These are phyloP conservation scores for Cantharis flavilabris DNA, from an alignment of 2,888 invertebrate species.

Conservation along the genomic window DNA sequence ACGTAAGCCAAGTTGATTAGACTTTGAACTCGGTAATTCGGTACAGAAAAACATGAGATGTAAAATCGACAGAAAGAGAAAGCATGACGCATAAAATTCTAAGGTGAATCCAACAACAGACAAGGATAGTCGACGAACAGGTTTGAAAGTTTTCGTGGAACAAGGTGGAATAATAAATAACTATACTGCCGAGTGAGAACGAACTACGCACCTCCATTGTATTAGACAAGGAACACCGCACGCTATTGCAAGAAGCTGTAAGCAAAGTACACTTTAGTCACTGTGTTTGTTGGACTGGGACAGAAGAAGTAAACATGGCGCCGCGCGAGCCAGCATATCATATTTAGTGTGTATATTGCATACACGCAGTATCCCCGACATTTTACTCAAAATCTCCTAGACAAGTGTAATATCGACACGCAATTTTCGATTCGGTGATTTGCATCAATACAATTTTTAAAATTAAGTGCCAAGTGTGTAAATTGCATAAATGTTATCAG, in stretches of 20 bases:
- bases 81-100: conserved; percentile 42
- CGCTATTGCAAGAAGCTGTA: conserved; percentile 53
- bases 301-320: conserved; percentile 56
- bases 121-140: conserved; percentile 53
- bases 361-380: conserved; percentile 47
- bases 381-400: conserved; percentile 41
- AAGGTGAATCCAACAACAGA: conserved; percentile 55
- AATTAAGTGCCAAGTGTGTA: conserved; percentile 41
- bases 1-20: conserved; percentile 25
- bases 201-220: conserved; percentile 35
- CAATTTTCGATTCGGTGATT: conserved; percentile 39
- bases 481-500: conserved; percentile 22
- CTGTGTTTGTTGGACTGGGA: conserved; percentile 47
- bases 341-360: conserved; percentile 52
- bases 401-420: conserved; percentile 43
- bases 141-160: conserved; percentile 55
- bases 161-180: conserved; percentile 49
- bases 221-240: conserved; percentile 44
- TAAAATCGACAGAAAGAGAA: conserved; percentile 43
- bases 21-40: conserved; percentile 36
- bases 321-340: conserved; percentile 57
- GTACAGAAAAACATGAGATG: conserved; percentile 28
- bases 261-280: conserved; percentile 41
- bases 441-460: conserved; percentile 31
- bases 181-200: conserved; percentile 33